Conservation (phyloP, 2,113 vertebrate genomes). For the Oxyruncus cristatus region DNA sequence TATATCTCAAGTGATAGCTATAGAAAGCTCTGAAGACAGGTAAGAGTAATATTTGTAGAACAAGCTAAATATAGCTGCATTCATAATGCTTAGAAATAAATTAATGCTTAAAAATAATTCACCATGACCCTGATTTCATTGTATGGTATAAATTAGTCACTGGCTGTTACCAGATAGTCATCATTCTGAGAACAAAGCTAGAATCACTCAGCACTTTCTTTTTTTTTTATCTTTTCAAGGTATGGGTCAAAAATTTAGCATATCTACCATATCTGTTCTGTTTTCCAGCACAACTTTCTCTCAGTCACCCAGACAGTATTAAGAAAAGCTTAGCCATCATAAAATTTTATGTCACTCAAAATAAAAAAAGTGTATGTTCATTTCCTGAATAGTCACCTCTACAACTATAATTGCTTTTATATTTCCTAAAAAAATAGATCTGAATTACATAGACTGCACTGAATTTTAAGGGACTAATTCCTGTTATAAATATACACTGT, state of each 20-base stretch:
- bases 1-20: background rate
- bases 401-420: background rate
- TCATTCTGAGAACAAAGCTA: background rate
- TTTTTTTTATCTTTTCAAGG: background rate
- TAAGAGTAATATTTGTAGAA: background rate
- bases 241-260: background rate
- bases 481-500: background rate
- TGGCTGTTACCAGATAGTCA: background rate
- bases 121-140: background rate
- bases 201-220: background rate
- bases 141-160: background rate
- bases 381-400: background rate
- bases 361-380: background rate
- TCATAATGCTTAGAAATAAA: background rate
- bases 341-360: background rate
- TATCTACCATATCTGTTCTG: background rate
- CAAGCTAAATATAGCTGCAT: background rate
- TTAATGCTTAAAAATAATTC: background rate
- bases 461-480: background rate
- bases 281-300: background rate
- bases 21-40: background rate
- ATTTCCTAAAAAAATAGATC: background rate
- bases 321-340: background rate
- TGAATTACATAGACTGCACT: background rate
- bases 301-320: background rate